phyloP scores from a whole-genome alignment of 2,888 invertebrate genomes.

The Abscondita cerata region DNA sequence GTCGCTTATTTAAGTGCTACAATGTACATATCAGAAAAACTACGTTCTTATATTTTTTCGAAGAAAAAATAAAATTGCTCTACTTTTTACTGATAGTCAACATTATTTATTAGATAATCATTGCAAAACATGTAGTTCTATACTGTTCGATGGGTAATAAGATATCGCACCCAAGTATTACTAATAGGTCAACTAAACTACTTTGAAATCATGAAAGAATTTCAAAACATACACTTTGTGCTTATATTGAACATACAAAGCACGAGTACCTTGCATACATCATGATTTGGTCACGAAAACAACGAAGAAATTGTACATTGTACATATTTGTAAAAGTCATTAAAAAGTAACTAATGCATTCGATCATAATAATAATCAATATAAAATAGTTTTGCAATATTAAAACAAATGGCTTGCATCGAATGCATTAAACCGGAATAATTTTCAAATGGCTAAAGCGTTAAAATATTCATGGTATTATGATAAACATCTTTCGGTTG shows the following conservation, averaged over 20 bases:
- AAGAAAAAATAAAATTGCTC: background rate
- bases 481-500: background rate
- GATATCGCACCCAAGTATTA: conserved; percentile 1
- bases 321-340: too few species aligned
- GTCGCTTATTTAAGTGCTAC: too few species aligned
- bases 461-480: background rate
- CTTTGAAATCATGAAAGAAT: background rate
- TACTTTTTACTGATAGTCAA: background rate
- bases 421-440: too few species aligned
- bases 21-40: too few species aligned
- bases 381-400: background rate
- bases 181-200: background rate
- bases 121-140: conserved; percentile 1
- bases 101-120: background rate
- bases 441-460: background rate
- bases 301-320: too few species aligned
- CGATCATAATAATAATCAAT: too few species aligned
- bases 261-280: background rate
- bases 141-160: background rate
- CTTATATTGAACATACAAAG: background rate
- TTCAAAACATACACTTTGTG: background rate
- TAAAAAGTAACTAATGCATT: too few species aligned
- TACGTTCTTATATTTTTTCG: too few species aligned
- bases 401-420: background rate
- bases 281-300: background rate